Evolutionary conservation across 2,888 invertebrate species (phyloP), one percentile per base, ranked within the genome.

Genomic region (Watsonalla cultraria): DNA sequence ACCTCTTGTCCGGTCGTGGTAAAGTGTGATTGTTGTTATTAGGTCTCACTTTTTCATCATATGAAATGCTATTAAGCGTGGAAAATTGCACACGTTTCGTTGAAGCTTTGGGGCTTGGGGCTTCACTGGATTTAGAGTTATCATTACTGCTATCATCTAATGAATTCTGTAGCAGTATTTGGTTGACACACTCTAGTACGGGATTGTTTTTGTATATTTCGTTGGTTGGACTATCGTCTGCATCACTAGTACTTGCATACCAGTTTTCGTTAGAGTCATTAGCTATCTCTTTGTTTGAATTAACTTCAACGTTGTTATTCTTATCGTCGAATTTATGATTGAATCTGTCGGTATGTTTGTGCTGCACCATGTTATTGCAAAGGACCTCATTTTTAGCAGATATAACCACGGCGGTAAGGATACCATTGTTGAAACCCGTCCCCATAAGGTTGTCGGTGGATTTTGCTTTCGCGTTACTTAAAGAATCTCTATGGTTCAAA

Each of bases 121-220:
- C 69, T 74, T 91, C 88, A 63, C 90, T 90, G 46, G 86, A 87
- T 65, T 89, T 87, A 7, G 90, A 88, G 65, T 84, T 87, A 59
- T 90, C 90, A 64, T 88, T 89, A 59, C 89, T 90, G 64, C 90
- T 92, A 56, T 91, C 93, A 59, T 93, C 93, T 77, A 93, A 88
- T 15, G 93, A 93, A 76, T 96, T 96, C 67, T 96, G 94, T 37
- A 96, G 82, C 45, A 96, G 84, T 66, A 96, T 96, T 83, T 95
- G 96, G 86, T 96, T 96, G 62, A 96, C 96, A 74, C 96, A 96
- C 80, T 96, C 96, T 51, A 96, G 82, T 7, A 96, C 96, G 0
- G 96, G 96, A 83, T 96, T 96, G 64, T 96, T 95, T 77, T 94
- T 93, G 64, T 94, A 94, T 64, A 94, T 93, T 74, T 94, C 94